Evolutionary conservation across 1,140 invertebrate genomes (phyloP).

Genomic region (Zaprionus camerounensis): DNA sequence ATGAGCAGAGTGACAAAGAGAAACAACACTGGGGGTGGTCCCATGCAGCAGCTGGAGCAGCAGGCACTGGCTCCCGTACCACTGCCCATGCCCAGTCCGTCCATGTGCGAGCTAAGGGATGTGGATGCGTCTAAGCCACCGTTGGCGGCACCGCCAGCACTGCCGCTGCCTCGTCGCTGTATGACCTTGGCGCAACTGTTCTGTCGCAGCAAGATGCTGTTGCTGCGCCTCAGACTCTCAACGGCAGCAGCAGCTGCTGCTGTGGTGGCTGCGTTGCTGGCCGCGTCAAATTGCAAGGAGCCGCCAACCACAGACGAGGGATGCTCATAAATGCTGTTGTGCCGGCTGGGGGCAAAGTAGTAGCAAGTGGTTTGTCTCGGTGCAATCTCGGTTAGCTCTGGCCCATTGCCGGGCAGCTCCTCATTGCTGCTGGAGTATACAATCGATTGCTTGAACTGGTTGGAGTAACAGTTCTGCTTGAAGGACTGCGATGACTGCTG

Average conservation of each 20-base stretch:
- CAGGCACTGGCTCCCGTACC: conserved; percentile 62
- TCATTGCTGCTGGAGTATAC: conserved; percentile 82
- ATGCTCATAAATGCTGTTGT: conserved; percentile 84
- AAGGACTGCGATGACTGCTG: conserved; percentile 56
- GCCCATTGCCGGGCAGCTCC: conserved; percentile 56
- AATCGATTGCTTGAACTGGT: conserved; percentile 82
- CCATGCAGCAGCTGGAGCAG: conserved; percentile 78
- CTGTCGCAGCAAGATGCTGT: conserved; percentile 76
- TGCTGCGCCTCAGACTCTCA: conserved; percentile 75
- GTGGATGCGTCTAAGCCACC: conserved; percentile 59
- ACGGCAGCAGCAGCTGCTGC: conserved; percentile 78
- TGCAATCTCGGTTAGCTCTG: conserved; percentile 38
- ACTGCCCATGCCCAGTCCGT: conserved; percentile 73
- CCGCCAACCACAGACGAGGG: conserved; percentile 79
- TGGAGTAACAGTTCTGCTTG: conserved; percentile 81
- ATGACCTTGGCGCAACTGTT: conserved; percentile 81
- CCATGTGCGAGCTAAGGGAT: conserved; percentile 76
- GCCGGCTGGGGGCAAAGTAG: conserved; percentile 77
- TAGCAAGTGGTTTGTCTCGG: conserved; percentile 75
- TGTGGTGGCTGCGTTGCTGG: conserved; percentile 63
- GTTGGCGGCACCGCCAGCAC: conserved; percentile 37
- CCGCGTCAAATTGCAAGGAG: conserved; percentile 75
- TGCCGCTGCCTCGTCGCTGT: conserved; percentile 67
- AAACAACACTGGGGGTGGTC: conserved; percentile 79
- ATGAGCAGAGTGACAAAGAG: conserved; percentile 84